Base-by-base conservation (phyloP, 2,888 invertebrate species). In the Sphaerophoria rueppellii region DNA sequence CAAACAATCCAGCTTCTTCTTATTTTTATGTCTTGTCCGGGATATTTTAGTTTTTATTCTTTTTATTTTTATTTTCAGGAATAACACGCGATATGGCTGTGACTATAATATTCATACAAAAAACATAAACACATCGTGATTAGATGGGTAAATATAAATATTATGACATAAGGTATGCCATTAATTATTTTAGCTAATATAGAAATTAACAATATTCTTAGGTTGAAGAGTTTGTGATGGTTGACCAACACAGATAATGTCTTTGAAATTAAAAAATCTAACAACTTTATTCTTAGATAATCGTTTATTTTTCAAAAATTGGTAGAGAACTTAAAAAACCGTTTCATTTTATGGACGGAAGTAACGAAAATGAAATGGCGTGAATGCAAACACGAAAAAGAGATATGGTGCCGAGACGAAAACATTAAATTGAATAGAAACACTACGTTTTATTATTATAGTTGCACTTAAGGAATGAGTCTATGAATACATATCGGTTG, bases 101-200 rank as follows among this genome's bases (percentile, higher is more conserved):
- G 43, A 43, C 6, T 43, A 9, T 12, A 5, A 16, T 11, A 24
- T 37, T 14, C 40, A 43, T 65, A 72, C 34, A 50, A 69, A 69
- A 24, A 63, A 57, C 63, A 72, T 63, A 82, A 34, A 67, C 35
- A 40, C 77, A 69, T 72, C 60, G 69, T 82, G 82, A 82, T 82
- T 82, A 73, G 82, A 78, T 69, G 78, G 57, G 73, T 78, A 82
- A 82, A 82, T 78, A 78, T 78, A 82, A 82, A 82, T 78, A 78
- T 78, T 78, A 73, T 78, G 82, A 55, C 55, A 61, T 82, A 61
- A 55, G 72, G 78, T 73, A 63, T 77, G 63, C 82, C 69, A 82
- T 77, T 72, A 78, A 82, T 78, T 82, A 82, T 67, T 67, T 52
- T 72, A 76, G 54, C 54, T 65, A 71, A 77, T 61, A 82, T 43